phyloP scores from a whole-genome alignment of 2,888 invertebrate genomes.

The Andricus quercusramuli region DNA sequence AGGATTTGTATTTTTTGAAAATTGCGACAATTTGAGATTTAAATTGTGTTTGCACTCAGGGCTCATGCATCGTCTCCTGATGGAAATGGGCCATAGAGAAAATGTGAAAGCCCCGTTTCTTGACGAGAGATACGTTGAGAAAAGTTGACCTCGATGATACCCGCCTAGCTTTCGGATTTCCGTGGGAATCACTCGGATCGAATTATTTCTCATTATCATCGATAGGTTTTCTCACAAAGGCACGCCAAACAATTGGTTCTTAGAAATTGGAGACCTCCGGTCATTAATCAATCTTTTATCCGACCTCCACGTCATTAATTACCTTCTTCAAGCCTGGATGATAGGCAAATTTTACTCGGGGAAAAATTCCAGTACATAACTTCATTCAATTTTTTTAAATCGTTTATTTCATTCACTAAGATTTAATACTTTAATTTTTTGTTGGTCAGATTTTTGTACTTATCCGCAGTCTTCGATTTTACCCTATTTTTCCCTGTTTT shows the following conservation, averaged over 20 bases:
- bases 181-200: conserved; percentile 15
- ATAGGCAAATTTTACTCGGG: conserved; percentile 9
- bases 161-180: conserved; percentile 42
- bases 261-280: conserved; percentile 31
- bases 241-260: conserved; percentile 19
- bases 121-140: conserved; percentile 59
- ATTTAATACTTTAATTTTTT: not conserved
- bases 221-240: conserved; percentile 34
- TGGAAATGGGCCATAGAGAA: conserved; percentile 66
- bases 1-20: not conserved
- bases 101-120: conserved; percentile 72
- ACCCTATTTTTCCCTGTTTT: too few relatives aligned
- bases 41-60: conserved; percentile 46
- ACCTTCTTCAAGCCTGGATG: not conserved
- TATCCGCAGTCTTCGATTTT: too few relatives aligned
- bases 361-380: not conserved
- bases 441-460: not conserved
- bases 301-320: not conserved
- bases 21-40: not conserved
- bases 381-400: not conserved
- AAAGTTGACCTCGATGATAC: conserved; percentile 70
- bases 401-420: not conserved
- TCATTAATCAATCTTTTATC: conserved; percentile 31
- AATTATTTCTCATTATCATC: conserved; percentile 35
- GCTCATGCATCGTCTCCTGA: conserved; percentile 41